phyloP scores from a whole-genome alignment of 2,888 invertebrate species.

The Abrostola triplasia region DNA sequence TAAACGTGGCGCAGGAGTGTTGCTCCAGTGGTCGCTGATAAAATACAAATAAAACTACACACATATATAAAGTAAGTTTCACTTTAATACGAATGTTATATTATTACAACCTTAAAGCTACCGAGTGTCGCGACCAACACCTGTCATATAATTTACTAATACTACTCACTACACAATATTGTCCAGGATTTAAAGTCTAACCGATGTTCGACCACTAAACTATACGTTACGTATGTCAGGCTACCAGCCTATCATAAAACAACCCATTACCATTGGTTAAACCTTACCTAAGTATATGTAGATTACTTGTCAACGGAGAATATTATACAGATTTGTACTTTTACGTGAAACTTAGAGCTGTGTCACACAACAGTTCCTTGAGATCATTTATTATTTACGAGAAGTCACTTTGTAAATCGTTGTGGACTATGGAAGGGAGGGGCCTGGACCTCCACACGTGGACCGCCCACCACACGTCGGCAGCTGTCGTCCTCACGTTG shows the following conservation, averaged over 20 bases:
- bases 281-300: conserved; percentile 10
- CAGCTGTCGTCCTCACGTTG: not conserved
- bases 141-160: conserved; percentile 18
- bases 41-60: conserved; percentile 33
- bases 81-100: conserved; percentile 23
- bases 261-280: conserved; percentile 12
- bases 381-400: conserved; percentile 38
- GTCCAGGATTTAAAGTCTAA: conserved; percentile 7
- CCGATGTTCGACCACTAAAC: conserved; percentile 8
- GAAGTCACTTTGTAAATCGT: not conserved
- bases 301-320: conserved; percentile 7
- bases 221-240: not conserved
- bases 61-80: conserved; percentile 6
- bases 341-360: conserved; percentile 30
- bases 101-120: conserved; percentile 16
- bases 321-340: conserved; percentile 49
- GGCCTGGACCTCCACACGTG: too few relatives aligned
- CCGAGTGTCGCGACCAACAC: conserved; percentile 14
- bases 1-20: too few relatives aligned
- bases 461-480: not conserved
- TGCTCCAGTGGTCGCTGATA: not conserved
- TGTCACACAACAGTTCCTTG: conserved; percentile 40
- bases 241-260: conserved; percentile 4
- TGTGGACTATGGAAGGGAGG: not conserved
- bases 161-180: conserved; percentile 14